Base-by-base conservation (phyloP, 2,888 invertebrate genomes). In the Pteria penguin region DNA sequence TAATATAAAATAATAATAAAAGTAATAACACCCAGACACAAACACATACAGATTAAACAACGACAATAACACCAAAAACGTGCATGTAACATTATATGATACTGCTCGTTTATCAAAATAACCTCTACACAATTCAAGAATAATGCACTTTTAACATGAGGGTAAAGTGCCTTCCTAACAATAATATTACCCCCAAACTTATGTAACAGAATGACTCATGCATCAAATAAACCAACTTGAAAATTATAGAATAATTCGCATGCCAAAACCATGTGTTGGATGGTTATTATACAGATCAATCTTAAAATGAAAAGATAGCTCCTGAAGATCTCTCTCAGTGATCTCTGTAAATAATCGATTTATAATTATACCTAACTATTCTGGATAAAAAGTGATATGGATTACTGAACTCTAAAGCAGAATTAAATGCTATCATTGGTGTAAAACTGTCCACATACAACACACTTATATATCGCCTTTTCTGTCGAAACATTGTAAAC, bases 371-470 rank as follows among this genome's bases (percentile, higher is more conserved):
- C 60, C 4, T 24, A 60, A 26, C 22, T 8, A 26, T 18, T 22
- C 11, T 18, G 27, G 27, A 60, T 22, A 60, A 27, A 11, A 4
- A 22, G 11, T 60, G 22, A 11, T 60, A 11, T 11, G 18, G 26
- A 26, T 60, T 22, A 60, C 27, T 22, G 29, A 60, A 60, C 29
- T 60, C 26, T 26, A 26, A 60, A 29, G 27, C 29, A 26, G 22
- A 11, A 60, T 60, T 60, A 60, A 60, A 60, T 60, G 27, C 60
- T 60, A 60, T 60, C 60, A 60, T 27, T 24, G 5, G 60, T 27
- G 27, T 27, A 22, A 26, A 60, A 26, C 18, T 24, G 22, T 60
- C 29, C 24, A 60, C 4, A 27, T 18, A 26, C 29, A 11, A 26
- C 24, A 60, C 27, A 4, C 27, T 60, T 27, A 27, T 18, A 60